Percentiles rank a stretch among this genome's conserved stretches.
Evolutionary conservation across 1,140 invertebrate genomes (phyloP).

Genomic region (Aphidius gifuensis): DNA sequence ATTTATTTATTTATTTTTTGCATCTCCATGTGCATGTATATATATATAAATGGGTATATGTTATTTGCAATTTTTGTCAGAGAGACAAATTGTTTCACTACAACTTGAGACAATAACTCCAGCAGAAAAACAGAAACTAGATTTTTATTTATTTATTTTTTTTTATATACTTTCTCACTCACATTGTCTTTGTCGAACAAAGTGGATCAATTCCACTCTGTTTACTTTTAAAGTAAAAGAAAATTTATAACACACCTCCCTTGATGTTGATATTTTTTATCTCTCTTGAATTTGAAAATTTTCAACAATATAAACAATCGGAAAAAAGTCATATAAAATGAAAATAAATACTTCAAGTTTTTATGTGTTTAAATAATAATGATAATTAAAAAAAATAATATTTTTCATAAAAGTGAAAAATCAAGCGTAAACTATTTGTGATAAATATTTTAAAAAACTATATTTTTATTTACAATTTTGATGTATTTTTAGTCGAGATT

Average conservation of each 20-base stretch:
- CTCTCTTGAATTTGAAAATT: too few relatives aligned
- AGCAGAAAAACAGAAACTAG: background rate
- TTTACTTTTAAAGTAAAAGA: conserved; percentile 1
- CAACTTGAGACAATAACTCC: background rate
- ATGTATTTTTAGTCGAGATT: too few relatives aligned
- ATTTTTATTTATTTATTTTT: background rate
- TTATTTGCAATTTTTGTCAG: background rate
- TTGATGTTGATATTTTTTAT: background rate
- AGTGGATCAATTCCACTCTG: conserved; percentile 10
- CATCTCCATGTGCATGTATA: background rate
- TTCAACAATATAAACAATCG: too few relatives aligned
- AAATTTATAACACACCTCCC: conserved; percentile 6
- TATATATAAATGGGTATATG: too few relatives aligned
- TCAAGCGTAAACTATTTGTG: too few relatives aligned
- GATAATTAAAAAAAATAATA: too few relatives aligned
- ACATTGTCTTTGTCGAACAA: conserved; percentile 2
- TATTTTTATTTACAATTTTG: too few relatives aligned
- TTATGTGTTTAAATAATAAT: too few relatives aligned
- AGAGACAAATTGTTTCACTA: conserved; percentile 10
- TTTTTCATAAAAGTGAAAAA: too few relatives aligned
- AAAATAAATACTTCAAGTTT: too few relatives aligned
- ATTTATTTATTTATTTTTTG: background rate
- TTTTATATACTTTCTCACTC: background rate
- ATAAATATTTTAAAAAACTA: too few relatives aligned
- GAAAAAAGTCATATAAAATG: too few relatives aligned